Conservation (phyloP, 2,113 vertebrate species). For the Excalfactoria chinensis region DNA sequence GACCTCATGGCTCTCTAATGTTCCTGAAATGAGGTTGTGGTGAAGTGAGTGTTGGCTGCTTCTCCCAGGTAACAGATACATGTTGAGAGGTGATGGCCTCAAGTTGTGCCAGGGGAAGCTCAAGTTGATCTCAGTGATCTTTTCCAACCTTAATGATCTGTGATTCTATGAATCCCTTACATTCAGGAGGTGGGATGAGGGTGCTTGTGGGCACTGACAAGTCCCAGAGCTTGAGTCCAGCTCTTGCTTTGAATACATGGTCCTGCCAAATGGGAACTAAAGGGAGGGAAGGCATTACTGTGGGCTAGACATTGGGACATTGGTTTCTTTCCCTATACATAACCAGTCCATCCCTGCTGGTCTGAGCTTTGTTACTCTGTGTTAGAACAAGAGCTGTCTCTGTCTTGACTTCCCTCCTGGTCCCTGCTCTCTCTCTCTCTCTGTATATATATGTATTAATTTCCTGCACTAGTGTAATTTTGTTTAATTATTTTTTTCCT, state of each 20-base stretch:
- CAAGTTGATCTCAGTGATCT: no score
- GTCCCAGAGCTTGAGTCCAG: not conserved
- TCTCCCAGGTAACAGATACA: no score
- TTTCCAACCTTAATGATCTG: no score
- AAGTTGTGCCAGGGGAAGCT: no score
- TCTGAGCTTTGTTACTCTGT: not conserved
- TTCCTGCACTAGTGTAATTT: not conserved
- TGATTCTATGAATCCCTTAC: not conserved
- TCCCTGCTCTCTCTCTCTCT: not conserved
- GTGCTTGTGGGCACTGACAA: not conserved
- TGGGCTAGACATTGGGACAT: not conserved
- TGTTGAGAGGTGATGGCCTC: no score
- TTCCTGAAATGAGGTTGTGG: no score
- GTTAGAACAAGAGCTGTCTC: not conserved
- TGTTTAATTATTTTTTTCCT: not conserved
- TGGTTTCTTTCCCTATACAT: not conserved
- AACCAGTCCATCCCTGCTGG: not conserved
- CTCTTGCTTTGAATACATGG: not conserved
- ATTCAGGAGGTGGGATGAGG: not conserved
- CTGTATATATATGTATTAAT: not conserved
- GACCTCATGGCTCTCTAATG: no score
- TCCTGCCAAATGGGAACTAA: not conserved
- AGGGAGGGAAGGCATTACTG: not conserved
- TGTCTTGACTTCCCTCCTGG: not conserved
- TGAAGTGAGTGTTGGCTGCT: no score